These are phyloP conservation scores for Ceratoteleas bidentatus DNA, from an alignment of 1,140 invertebrate species.

Conservation along the genomic window DNA sequence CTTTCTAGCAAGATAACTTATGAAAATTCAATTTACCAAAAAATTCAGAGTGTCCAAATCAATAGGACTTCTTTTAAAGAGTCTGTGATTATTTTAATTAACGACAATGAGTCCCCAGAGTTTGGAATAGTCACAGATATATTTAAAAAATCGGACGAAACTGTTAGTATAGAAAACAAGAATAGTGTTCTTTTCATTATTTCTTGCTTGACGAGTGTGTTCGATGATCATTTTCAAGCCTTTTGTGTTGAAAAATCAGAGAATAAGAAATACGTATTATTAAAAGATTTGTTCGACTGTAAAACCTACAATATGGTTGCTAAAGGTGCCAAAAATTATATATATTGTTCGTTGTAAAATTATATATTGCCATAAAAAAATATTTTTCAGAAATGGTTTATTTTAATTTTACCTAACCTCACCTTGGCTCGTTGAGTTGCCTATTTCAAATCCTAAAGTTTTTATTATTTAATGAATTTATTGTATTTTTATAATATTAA, in stretches of 20 bases:
- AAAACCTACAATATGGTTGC: not conserved
- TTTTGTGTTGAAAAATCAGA: not conserved
- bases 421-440: no score
- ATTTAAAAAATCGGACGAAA: not conserved
- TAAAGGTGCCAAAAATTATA: not conserved
- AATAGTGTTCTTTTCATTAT: not conserved
- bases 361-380: no score
- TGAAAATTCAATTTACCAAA: not conserved
- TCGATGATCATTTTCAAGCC: not conserved
- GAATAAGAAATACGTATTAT: not conserved
- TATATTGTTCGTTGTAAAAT: not conserved
- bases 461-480: no score
- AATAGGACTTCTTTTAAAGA: not conserved
- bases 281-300: not conserved
- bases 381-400: no score
- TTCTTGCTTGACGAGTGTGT: not conserved
- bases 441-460: no score
- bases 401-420: no score
- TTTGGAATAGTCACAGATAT: not conserved
- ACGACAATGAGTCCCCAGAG: not conserved
- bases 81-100: not conserved
- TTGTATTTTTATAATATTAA: no score
- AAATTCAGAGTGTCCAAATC: not conserved
- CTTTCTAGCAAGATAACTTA: not conserved
- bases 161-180: not conserved